phyloP scores from a whole-genome alignment of 2,113 vertebrate genomes.

The Coptodon rendalli region DNA sequence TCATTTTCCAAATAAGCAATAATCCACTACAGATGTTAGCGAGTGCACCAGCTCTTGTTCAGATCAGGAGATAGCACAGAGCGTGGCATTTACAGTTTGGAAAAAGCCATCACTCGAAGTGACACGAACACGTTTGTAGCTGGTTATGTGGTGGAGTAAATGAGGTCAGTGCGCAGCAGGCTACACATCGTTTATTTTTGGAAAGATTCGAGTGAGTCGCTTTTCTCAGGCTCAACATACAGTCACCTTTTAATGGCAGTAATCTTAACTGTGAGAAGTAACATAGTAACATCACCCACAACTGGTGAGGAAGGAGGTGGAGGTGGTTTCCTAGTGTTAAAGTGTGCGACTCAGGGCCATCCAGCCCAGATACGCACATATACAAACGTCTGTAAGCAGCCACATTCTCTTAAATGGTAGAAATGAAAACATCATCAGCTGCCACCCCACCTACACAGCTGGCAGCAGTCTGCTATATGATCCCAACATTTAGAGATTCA shows the following conservation, averaged over 20 bases:
- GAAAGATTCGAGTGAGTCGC: not conserved
- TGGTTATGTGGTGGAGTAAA: not conserved
- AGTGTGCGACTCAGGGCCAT: rapidly evolving
- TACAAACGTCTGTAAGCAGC: not conserved
- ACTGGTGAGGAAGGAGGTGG: not conserved
- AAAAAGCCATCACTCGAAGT: rapidly evolving
- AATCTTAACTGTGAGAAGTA: not conserved
- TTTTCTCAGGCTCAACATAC: not conserved
- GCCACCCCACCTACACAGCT: not conserved
- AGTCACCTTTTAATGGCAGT: not conserved
- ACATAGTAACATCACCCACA: not conserved
- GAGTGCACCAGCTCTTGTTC: not conserved
- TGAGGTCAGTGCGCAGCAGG: not conserved
- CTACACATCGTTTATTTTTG: not conserved
- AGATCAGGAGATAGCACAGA: not conserved
- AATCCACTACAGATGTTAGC: not conserved
- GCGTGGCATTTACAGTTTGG: not conserved
- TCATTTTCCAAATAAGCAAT: not conserved
- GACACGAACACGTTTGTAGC: not conserved
- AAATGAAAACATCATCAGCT: not conserved
- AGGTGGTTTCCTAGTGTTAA: not conserved
- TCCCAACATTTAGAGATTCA: rapidly evolving
- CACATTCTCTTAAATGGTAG: not conserved
- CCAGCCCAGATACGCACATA: not conserved
- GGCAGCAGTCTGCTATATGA: not conserved